Base-by-base conservation (phyloP, 2,797 vertebrate species). In the Sebastes hopkinsi region DNA sequence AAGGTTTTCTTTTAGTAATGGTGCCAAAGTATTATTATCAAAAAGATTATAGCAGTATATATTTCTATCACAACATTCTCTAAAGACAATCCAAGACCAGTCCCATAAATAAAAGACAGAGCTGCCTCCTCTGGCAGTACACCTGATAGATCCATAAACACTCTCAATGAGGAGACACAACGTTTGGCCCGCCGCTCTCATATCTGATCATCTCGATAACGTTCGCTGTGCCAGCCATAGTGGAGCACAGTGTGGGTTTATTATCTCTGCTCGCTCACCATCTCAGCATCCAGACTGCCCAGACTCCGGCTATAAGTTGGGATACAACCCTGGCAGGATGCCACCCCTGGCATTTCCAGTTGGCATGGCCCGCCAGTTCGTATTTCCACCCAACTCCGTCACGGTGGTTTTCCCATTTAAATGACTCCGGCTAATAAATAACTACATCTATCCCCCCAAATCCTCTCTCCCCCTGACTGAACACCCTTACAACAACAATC, bases 371-470 rank as follows among this genome's bases (percentile, higher is more conserved):
- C 34, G 94, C 93, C 95, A 95, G 90, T 94, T 96, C 92, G 84
- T 87, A 95, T 95, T 95, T 95, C 95, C 94, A 93, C 87, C 87
- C 30, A 83, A 85, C 89, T 85, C 83, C 82, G 90, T 94, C 93
- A 92, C 85, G 88, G 86, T 90, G 81, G 84, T 85, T 90, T 91
- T 89, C 87, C 92, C 86, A 90, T 95, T 96, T 95, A 93, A 95
- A 94, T 83, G 91, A 92, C 89, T 94, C 92, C 85, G 72, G 91
- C 92, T 94, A 95, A 95, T 96, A 96, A 96, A 96, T 96, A 95
- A 95, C 94, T 92, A 81, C 80, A 96, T 95, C 92, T 91, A 95
- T 89, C 93, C 92, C 88, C 81, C 78, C 92, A 95, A 96, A 96
- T 95, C 93, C 95, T 94, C 88, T 94, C 90, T 93, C 86, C 92